Percentiles rank a stretch among this genome's conserved stretches.
Conservation (phyloP, 1,140 invertebrate genomes). For the Dendrolimus kikuchii region DNA sequence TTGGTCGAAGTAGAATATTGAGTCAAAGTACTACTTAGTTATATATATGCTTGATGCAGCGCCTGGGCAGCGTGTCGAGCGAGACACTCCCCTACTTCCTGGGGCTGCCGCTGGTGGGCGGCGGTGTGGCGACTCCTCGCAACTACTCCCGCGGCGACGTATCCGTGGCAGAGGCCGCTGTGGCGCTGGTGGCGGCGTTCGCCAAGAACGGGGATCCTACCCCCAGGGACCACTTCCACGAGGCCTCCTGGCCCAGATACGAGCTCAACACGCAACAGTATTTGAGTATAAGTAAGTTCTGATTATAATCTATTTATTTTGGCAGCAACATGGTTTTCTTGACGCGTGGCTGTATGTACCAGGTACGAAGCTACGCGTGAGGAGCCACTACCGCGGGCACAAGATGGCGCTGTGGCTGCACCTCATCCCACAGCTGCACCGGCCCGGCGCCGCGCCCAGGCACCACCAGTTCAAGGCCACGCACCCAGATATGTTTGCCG, state of each 20-base stretch:
- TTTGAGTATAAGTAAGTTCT: slow-evolving; percentile 78
- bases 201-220: slow-evolving; percentile 83
- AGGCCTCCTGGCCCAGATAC: slow-evolving; percentile 78
- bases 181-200: slow-evolving; percentile 83
- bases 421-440: slow-evolving; percentile 89
- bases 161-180: slow-evolving; percentile 81
- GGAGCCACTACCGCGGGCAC: slow-evolving; percentile 89
- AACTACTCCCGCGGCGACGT: slow-evolving; percentile 86
- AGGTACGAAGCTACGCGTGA: slow-evolving; percentile 82
- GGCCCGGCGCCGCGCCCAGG: slow-evolving; percentile 82
- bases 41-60: slow-evolving; percentile 50
- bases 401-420: slow-evolving; percentile 95
- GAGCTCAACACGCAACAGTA: slow-evolving; percentile 84
- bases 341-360: slow-evolving; percentile 6
- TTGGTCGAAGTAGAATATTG: too few relatives aligned
- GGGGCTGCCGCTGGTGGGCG: slow-evolving; percentile 84
- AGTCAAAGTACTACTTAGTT: too few relatives aligned
- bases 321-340: background rate
- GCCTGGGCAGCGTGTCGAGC: slow-evolving; percentile 85
- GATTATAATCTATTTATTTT: background rate
- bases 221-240: slow-evolving; percentile 71
- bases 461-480: slow-evolving; percentile 85
- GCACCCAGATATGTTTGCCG: slow-evolving; percentile 81
- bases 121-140: slow-evolving; percentile 72
- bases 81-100: slow-evolving; percentile 91